Conservation (phyloP, 2,113 vertebrate species). For the Tragelaphus imberbis region DNA sequence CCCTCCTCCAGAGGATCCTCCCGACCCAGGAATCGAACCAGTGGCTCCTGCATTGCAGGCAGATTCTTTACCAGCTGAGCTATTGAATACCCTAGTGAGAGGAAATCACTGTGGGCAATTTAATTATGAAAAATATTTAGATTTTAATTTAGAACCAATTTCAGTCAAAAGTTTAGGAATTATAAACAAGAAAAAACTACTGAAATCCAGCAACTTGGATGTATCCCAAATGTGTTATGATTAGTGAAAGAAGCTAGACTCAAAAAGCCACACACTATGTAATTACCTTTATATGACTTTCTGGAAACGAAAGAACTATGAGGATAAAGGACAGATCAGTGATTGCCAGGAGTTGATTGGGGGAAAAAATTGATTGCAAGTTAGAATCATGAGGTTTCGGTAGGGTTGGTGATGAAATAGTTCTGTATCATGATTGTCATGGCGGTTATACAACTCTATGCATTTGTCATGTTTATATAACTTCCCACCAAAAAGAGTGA, state of each 20-base stretch:
- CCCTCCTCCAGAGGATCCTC: neutral
- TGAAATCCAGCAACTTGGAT: neutral
- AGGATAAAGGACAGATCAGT: neutral
- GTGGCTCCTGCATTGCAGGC: neutral
- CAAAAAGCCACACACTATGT: neutral
- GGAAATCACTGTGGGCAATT: neutral
- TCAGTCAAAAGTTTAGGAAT: constrained; percentile 7
- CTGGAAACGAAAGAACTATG: neutral
- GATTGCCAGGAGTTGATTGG: neutral
- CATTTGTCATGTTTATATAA: neutral
- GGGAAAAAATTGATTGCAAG: neutral
- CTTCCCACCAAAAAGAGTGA: neutral
- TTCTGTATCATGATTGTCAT: neutral
- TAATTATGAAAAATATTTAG: constrained; percentile 3
- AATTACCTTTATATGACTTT: neutral
- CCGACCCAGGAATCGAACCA: rapidly evolving
- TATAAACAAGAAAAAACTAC: neutral
- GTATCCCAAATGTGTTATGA: neutral
- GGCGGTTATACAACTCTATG: neutral
- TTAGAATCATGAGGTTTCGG: neutral
- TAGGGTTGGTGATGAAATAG: neutral
- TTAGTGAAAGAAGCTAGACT: neutral
- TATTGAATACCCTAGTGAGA: neutral
- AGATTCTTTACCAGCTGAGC: neutral
- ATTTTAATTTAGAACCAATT: neutral